A percentile compares a stretch with the other conserved stretches of the same genome.
phyloP scores from a whole-genome alignment of 1,140 invertebrate species.

The Drosophila ananassae region DNA sequence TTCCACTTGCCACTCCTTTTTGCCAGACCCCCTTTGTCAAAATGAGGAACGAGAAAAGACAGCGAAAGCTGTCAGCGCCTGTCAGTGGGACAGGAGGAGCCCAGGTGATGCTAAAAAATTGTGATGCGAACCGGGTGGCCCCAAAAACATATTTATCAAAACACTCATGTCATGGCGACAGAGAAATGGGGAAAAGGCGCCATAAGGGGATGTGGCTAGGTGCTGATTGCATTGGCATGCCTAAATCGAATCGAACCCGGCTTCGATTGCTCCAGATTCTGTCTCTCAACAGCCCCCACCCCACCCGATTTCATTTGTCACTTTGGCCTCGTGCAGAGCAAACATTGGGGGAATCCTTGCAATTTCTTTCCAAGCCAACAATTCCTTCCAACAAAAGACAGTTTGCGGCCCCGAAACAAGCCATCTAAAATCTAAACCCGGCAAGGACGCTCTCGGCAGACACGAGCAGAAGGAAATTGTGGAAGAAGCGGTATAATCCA shows the following conservation, averaged over 20 bases:
- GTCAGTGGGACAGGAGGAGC: not conserved
- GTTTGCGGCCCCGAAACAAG: slow-evolving; percentile 69
- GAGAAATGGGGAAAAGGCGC: not conserved
- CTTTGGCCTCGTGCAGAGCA: slow-evolving; percentile 1
- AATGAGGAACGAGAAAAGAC: slow-evolving; percentile 20
- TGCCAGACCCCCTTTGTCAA: slow-evolving; percentile 23
- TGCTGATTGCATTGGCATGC: slow-evolving; percentile 58
- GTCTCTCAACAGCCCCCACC: slow-evolving; percentile 30
- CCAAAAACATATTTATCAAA: slow-evolving; percentile 58
- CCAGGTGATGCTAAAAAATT: slow-evolving; percentile 45
- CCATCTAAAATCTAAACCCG: not conserved
- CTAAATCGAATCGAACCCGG: slow-evolving; percentile 31
- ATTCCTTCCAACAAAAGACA: slow-evolving; percentile 32
- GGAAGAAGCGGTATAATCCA: not conserved
- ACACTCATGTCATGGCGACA: slow-evolving; percentile 51
- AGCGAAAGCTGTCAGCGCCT: not conserved
- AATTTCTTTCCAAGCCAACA: slow-evolving; percentile 36
- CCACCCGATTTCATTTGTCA: slow-evolving; percentile 45
- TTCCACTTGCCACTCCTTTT: slow-evolving; percentile 46
- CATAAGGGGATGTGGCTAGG: slow-evolving; percentile 38
- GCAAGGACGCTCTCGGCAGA: slow-evolving; percentile 3
- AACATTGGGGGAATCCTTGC: slow-evolving; percentile 9
- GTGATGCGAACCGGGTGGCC: slow-evolving; percentile 40
- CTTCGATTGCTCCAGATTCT: slow-evolving; percentile 39
- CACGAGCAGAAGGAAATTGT: slow-evolving; percentile 2